A percentile compares a stretch with the other conserved stretches of the same genome.
Evolutionary conservation across 1,140 invertebrate genomes (phyloP).

Genomic region (Zaprionus africanus): DNA sequence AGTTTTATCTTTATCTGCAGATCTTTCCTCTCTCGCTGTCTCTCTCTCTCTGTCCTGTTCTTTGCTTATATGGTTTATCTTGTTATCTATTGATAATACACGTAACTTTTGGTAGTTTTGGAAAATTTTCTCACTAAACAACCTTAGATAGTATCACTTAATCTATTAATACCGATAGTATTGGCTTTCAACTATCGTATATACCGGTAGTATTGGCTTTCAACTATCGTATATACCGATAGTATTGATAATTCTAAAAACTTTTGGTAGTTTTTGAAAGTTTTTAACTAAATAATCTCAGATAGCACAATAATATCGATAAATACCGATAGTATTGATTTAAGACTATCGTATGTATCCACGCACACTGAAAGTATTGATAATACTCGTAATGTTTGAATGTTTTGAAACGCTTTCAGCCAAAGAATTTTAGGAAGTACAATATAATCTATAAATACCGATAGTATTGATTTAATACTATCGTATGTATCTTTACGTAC

Average conservation of each 20-base stretch:
- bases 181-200: too few relatives aligned
- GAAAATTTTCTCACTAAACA: too few relatives aligned
- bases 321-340: too few relatives aligned
- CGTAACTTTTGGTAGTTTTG: background rate
- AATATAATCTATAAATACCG: too few relatives aligned
- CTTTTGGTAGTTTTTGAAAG: background rate
- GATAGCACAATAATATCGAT: background rate
- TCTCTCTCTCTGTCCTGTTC: background rate
- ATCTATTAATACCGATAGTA: too few relatives aligned
- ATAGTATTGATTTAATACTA: too few relatives aligned
- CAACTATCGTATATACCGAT: too few relatives aligned
- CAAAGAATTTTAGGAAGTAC: background rate
- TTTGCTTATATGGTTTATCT: background rate
- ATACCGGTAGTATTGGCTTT: too few relatives aligned
- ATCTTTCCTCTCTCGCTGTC: background rate
- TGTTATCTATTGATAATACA: background rate
- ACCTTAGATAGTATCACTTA: too few relatives aligned
- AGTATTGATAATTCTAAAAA: background rate
- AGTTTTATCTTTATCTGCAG: constrained; percentile 1
- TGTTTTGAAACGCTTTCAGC: background rate
- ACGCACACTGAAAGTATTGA: background rate
- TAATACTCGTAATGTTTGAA: background rate
- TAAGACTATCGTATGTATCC: too few relatives aligned
- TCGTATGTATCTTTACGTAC: background rate
- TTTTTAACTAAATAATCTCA: background rate